Conservation (phyloP, 2,888 invertebrate species). For the Barypeithes pellucidus region DNA sequence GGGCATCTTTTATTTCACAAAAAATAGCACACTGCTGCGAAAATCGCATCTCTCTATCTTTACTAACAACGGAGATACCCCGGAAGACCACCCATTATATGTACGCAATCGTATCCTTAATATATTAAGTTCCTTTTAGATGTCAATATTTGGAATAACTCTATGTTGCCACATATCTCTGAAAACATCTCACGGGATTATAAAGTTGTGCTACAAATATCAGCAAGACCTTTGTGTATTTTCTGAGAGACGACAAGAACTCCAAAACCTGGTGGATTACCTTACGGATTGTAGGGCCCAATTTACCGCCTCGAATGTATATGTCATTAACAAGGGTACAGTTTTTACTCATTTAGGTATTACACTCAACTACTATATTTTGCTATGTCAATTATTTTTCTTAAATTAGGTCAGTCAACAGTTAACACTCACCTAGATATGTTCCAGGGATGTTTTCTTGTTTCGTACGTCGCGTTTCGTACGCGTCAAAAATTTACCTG, state of each 20-base stretch:
- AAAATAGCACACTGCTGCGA: too few species aligned
- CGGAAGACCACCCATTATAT: too few species aligned
- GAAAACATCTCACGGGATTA: slow-evolving; percentile 34
- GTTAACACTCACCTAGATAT: too few species aligned
- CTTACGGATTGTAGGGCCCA: slow-evolving; percentile 22
- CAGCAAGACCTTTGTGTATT: slow-evolving; percentile 46
- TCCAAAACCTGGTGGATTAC: slow-evolving; percentile 43
- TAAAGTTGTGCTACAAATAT: slow-evolving; percentile 44
- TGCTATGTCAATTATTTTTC: slow-evolving; percentile 19
- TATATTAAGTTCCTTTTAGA: slow-evolving; percentile 12
- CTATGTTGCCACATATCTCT: slow-evolving; percentile 11
- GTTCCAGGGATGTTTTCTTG: too few species aligned
- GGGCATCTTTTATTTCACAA: too few species aligned
- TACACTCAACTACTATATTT: slow-evolving; percentile 21
- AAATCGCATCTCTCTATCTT: too few species aligned
- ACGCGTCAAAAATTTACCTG: too few species aligned
- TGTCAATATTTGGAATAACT: slow-evolving; percentile 15
- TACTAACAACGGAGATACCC: too few species aligned
- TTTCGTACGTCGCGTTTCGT: too few species aligned
- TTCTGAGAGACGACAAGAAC: slow-evolving; percentile 46
- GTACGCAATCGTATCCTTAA: too few species aligned
- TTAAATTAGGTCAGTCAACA: not conserved
- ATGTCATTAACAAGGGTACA: slow-evolving; percentile 6
- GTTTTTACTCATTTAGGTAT: slow-evolving; percentile 12
- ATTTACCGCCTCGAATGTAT: slow-evolving; percentile 19